Evolutionary conservation across 2,888 invertebrate genomes (phyloP).

Genomic region (Ectemnius cavifrons): DNA sequence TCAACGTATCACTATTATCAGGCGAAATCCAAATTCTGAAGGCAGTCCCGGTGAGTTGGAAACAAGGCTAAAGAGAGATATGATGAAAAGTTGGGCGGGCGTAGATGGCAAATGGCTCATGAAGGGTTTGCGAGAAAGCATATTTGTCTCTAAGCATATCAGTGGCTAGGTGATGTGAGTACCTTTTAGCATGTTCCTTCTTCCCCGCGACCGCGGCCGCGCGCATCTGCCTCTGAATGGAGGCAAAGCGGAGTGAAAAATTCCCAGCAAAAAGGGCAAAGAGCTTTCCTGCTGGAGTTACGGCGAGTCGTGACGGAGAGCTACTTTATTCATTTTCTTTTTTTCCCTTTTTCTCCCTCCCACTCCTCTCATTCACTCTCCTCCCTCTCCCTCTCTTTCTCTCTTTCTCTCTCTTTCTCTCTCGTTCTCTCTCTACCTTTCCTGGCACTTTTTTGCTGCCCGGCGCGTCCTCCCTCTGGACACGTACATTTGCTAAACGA

Average conservation of each 20-base stretch:
- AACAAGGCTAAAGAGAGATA: too few species aligned
- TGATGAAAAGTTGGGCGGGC: too few species aligned
- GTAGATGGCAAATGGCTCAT: not conserved
- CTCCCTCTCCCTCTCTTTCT: not conserved
- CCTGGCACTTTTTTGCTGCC: not conserved
- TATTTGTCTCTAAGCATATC: slow-evolving; percentile 7
- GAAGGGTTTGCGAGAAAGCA: not conserved
- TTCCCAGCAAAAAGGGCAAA: slow-evolving; percentile 5
- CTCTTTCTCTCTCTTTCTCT: not conserved
- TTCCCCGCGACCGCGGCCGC: not conserved
- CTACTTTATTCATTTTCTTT: too few species aligned
- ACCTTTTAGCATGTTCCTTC: not conserved
- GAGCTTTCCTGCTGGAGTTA: slow-evolving; percentile 1
- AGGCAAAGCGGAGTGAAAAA: slow-evolving; percentile 6
- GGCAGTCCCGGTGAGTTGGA: too few species aligned
- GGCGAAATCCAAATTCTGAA: too few species aligned
- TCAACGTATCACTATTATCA: too few species aligned
- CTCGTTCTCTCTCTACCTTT: not conserved
- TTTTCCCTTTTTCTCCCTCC: not conserved
- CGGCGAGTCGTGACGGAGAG: not conserved
- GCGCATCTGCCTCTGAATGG: not conserved
- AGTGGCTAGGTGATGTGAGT: slow-evolving; percentile 3
- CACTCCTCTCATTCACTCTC: not conserved
- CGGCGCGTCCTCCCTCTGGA: not conserved
- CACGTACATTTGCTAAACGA: too few species aligned